Conservation (phyloP, 2,113 vertebrate genomes). For the Phalacrocorax aristotelis region DNA sequence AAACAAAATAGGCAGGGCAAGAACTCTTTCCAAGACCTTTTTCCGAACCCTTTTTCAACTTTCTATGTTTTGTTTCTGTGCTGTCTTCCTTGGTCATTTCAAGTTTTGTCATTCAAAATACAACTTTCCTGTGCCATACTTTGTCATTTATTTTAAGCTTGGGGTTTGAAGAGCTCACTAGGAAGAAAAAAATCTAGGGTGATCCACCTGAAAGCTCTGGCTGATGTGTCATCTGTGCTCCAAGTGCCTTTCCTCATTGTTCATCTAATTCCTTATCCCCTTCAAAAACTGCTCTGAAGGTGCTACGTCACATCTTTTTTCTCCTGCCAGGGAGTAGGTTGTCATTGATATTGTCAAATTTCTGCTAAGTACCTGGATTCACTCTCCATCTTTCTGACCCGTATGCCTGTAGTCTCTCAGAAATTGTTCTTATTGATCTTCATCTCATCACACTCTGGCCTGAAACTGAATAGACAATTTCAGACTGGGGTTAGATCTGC, state of each 20-base stretch:
- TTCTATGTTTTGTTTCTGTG: background rate
- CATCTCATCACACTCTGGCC: background rate
- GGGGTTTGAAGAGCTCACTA: background rate
- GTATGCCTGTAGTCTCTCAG: background rate
- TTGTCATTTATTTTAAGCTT: background rate
- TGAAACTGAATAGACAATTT: background rate
- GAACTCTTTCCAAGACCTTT: background rate
- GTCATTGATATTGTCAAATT: background rate
- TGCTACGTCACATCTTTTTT: background rate
- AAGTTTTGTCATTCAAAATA: background rate
- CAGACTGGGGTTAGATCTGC: background rate
- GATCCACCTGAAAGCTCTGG: background rate
- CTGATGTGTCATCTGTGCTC: background rate
- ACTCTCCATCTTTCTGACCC: background rate
- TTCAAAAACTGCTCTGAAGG: background rate
- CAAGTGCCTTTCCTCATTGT: background rate
- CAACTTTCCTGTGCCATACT: background rate
- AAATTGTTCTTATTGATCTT: background rate
- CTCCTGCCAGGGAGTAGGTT: background rate
- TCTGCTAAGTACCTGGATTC: background rate
- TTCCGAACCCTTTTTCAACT: background rate
- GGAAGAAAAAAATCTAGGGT: background rate
- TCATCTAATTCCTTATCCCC: background rate
- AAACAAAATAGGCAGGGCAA: background rate
- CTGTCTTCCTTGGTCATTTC: background rate